Evolutionary conservation across 2,113 vertebrate genomes (phyloP).

Genomic region (Scolopax mira): DNA sequence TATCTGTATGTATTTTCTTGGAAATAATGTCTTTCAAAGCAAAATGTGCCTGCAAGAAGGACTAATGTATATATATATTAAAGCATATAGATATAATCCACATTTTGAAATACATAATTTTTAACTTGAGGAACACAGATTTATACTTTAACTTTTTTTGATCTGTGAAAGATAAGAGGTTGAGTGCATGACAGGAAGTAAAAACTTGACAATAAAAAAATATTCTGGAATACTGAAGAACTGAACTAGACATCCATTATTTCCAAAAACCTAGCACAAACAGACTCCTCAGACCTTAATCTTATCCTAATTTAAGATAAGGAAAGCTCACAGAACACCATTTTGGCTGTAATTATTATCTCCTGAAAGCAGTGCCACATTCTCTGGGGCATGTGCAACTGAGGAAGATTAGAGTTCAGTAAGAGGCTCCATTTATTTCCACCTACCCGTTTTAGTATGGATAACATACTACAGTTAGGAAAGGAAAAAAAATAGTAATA

Average conservation of each 20-base stretch:
- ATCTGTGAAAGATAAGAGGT: neutral
- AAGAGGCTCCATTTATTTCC: slow-evolving; percentile 41
- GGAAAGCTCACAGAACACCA: neutral
- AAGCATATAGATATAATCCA: neutral
- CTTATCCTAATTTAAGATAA: slow-evolving; percentile 40
- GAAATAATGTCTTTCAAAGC: neutral
- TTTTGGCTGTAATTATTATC: slow-evolving; percentile 56
- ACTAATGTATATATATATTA: fast-evolving
- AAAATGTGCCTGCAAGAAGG: neutral
- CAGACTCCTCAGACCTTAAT: slow-evolving; percentile 35
- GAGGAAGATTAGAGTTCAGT: slow-evolving; percentile 51
- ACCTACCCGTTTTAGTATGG: slow-evolving; percentile 7
- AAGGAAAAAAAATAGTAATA: neutral
- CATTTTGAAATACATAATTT: neutral
- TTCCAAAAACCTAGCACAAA: slow-evolving; percentile 21
- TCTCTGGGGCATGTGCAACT: slow-evolving; percentile 10
- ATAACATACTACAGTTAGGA: neutral
- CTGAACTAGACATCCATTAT: slow-evolving; percentile 3
- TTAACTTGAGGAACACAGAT: neutral
- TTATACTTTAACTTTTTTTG: neutral
- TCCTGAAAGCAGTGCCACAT: neutral
- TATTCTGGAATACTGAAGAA: neutral
- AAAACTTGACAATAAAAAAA: neutral
- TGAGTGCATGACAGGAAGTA: neutral
- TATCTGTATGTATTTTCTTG: neutral